Base-by-base conservation (phyloP, 2,797 vertebrate genomes). In the Scleropages formosus region DNA sequence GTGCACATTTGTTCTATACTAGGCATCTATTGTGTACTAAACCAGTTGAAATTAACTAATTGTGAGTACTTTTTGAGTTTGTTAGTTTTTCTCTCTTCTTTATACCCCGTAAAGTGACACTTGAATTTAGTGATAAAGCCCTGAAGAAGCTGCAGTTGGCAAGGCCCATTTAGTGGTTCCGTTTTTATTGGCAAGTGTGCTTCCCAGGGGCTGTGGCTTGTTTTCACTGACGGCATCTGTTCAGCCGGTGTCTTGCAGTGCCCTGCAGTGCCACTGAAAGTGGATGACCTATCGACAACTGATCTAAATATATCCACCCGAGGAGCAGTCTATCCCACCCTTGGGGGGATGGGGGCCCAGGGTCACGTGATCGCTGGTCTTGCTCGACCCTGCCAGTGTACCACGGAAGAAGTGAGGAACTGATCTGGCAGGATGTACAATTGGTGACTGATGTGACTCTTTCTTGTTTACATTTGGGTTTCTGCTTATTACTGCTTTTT, bases 271-370 rank as follows among this genome's bases (percentile, higher is more conserved):
- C 47, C 58, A 71, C 66, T 82, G 79, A 78, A 82, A 81, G 80
- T 82, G 82, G 64, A 78, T 70, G 44, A 81, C 78, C 78, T 79
- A 81, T 85, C 72, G 82, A 85, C 76, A 83, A 73, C 56, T 80
- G 84, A 83, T 85, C 88, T 85, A 87, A 86, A 88, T 89, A 86
- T 83, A 85, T 79, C 83, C 79, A 72, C 71, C 78, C 58, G 74
- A 78, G 81, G 78, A 82, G 78, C 77, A 76, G 66, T 78, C 71
- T 59, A 76, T 72, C 49, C 68, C 60, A 10, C 44, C 74, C 18
- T 64, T 44, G 73, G 75, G 15, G 77, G 77, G 49, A 53, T 9
- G 7, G 44, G 26, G 15, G 3, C 49, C 9, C 15, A 18, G 53
- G 64, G 65, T 49, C 74, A 62, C 49, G 66, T 22, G 66, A n/a